Percentiles rank a stretch among this genome's conserved stretches.
Conservation (phyloP, 2,888 invertebrate genomes). For the Phaonia tiefii region DNA sequence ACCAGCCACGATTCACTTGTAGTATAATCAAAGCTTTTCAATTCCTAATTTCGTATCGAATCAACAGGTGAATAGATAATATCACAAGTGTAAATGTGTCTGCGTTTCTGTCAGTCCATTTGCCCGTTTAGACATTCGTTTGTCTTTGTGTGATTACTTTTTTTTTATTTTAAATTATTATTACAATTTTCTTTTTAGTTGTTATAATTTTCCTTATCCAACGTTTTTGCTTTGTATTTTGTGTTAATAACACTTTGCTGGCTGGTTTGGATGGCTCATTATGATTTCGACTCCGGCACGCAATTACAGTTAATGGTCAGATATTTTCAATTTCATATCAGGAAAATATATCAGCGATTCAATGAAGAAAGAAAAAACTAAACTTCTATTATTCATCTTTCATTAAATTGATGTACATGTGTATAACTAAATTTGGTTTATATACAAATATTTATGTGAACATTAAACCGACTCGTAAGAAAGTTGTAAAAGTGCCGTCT, state of each 20-base stretch:
- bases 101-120: conserved; percentile 26
- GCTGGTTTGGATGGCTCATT: conserved; percentile 19
- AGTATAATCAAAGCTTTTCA: conserved; percentile 39
- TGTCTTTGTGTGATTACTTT: not conserved
- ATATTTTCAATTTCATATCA: conserved; percentile 34
- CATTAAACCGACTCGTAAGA: too few relatives aligned
- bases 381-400: conserved; percentile 1
- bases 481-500: too few relatives aligned
- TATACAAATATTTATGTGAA: too few relatives aligned
- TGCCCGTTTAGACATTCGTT: not conserved
- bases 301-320: conserved; percentile 65
- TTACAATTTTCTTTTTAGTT: not conserved
- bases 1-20: conserved; percentile 50
- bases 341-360: conserved; percentile 43
- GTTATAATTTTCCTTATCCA: conserved; percentile 20
- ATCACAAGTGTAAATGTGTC: not conserved
- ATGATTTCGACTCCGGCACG: conserved; percentile 17
- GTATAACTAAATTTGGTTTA: too few relatives aligned
- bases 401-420: conserved; percentile 21
- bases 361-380: conserved; percentile 4
- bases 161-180: not conserved
- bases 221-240: not conserved
- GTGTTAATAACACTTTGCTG: conserved; percentile 27
- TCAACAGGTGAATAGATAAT: not conserved
- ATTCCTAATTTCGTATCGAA: conserved; percentile 40